Conservation (phyloP, 2,888 invertebrate genomes). For the Sminthurides aquaticus region DNA sequence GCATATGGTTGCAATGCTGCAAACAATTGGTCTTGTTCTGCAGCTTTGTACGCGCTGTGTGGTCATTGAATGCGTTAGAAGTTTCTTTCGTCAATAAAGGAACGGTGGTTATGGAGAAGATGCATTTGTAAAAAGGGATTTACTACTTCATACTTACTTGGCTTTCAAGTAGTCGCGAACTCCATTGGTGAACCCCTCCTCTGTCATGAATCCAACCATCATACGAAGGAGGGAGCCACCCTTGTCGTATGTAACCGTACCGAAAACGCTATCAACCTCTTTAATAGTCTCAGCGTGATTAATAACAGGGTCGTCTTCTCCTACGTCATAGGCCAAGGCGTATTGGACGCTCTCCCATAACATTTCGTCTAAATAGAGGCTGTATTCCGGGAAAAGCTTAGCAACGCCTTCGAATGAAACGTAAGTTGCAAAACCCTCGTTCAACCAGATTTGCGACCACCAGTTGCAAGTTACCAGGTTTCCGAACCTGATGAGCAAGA, state of each 20-base stretch:
- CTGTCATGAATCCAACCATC: slow-evolving; percentile 27
- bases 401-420: not conserved
- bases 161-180: slow-evolving; percentile 23
- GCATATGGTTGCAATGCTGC: not conserved
- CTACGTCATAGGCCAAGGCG: slow-evolving; percentile 22
- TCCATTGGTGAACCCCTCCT: slow-evolving; percentile 16
- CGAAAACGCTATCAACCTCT: slow-evolving; percentile 44
- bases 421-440: slow-evolving; percentile 17
- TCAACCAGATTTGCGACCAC: slow-evolving; percentile 21
- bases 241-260: slow-evolving; percentile 12
- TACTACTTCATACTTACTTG: slow-evolving; percentile 18
- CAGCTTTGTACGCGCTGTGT: not conserved
- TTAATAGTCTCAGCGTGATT: slow-evolving; percentile 5
- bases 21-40: slow-evolving; percentile 1
- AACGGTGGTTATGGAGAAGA: too few relatives aligned
- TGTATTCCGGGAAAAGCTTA: slow-evolving; percentile 5
- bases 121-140: too few relatives aligned
- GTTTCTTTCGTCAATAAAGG: too few relatives aligned
- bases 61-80: too few relatives aligned
- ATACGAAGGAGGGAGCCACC: slow-evolving; percentile 23
- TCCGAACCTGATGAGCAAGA: not conserved
- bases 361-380: slow-evolving; percentile 4
- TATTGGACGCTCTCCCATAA: slow-evolving; percentile 10
- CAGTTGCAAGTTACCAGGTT: slow-evolving; percentile 3
- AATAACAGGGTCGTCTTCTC: not conserved